Conservation (phyloP, 2,888 invertebrate genomes). For the Phania funesta region DNA sequence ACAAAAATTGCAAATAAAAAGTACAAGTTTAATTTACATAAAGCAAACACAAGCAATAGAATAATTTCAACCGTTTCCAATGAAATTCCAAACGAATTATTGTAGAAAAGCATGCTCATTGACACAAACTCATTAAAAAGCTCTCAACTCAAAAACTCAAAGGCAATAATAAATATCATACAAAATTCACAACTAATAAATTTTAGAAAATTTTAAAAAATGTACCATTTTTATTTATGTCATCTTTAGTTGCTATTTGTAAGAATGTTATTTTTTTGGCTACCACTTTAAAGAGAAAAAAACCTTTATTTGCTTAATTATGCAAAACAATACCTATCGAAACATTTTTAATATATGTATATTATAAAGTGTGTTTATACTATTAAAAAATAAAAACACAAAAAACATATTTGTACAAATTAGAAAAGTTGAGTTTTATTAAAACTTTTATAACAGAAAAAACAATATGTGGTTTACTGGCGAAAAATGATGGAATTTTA, state of each 20-base stretch:
- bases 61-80: constrained; percentile 41
- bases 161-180: constrained; percentile 27
- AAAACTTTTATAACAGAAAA: background rate
- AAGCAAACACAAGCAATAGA: constrained; percentile 46
- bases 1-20: constrained; percentile 35
- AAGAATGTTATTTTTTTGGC: constrained; percentile 19
- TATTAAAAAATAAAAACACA: constrained; percentile 37
- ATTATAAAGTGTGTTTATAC: constrained; percentile 61
- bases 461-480: background rate
- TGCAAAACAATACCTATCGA: constrained; percentile 26
- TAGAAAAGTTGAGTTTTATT: constrained; percentile 25
- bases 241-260: constrained; percentile 16
- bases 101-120: constrained; percentile 6
- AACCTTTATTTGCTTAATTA: constrained; percentile 7
- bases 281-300: constrained; percentile 2
- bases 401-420: constrained; percentile 56
- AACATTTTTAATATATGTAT: constrained; percentile 34
- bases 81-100: constrained; percentile 32
- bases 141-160: constrained; percentile 2
- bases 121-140: background rate
- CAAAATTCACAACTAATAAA: constrained; percentile 8
- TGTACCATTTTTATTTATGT: background rate
- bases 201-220: constrained; percentile 7
- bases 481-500: background rate
- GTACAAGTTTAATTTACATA: constrained; percentile 52